Conservation (phyloP, 2,113 vertebrate species). For the Cercopithecus mona region DNA sequence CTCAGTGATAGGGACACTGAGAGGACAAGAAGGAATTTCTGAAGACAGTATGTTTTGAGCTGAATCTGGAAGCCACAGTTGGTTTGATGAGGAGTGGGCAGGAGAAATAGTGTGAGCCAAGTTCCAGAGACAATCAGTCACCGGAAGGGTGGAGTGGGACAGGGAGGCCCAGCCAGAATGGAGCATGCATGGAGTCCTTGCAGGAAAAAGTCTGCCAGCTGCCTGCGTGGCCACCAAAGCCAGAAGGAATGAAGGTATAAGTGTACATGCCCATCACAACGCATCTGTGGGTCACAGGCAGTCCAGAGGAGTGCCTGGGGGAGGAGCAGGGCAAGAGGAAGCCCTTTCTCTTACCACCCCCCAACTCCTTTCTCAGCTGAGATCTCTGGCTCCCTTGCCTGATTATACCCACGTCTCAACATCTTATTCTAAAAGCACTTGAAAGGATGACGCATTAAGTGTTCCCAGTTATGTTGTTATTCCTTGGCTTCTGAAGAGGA, state of each 20-base stretch:
- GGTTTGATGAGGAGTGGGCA: neutral
- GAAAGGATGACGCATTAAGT: neutral
- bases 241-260: neutral
- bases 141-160: neutral
- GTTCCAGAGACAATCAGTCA: neutral
- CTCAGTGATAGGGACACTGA: neutral
- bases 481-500: neutral
- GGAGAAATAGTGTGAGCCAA: neutral
- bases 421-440: neutral
- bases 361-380: neutral
- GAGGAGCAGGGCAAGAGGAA: neutral
- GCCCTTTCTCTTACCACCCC: neutral
- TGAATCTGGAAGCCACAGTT: neutral
- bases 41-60: neutral
- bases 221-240: neutral
- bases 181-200: fast-evolving
- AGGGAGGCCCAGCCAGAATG: neutral
- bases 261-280: neutral
- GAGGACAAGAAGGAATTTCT: neutral
- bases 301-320: neutral
- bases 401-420: neutral
- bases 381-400: neutral
- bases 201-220: neutral
- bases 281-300: neutral
- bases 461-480: neutral